Evolutionary conservation across 2,888 invertebrate species (phyloP), one percentile per base, ranked within the genome.

Genomic region (Mesochorus sp.): DNA sequence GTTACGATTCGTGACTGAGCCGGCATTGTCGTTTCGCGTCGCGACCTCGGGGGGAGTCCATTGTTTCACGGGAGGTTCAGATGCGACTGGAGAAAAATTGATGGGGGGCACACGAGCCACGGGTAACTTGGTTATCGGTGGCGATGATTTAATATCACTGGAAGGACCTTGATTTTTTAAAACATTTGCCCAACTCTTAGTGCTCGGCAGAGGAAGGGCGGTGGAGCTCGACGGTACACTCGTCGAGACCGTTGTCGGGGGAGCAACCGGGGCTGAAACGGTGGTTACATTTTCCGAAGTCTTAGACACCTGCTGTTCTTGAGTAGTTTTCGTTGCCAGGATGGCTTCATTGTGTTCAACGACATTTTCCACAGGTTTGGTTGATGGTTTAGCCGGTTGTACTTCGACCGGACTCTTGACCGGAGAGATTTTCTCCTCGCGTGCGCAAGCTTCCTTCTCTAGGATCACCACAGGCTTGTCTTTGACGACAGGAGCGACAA

Each of bases 131-230:
- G 82, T 80, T 37, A 51, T 80, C 4, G 82, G 59, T 1, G 78
- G 31, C 10, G 77, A 68, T 4, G 78, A 76, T 39, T 82, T 76
- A 3, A 68, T 21, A 24, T 61, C 64, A 21, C 59, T 59, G 3
- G 59, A n/a, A n/a, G 84, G 28, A n/a, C 68, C 81, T 12, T 80
- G 75, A 34, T 84, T 85, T 51, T 88, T 89, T 12, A 91, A 86
- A 44, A 92, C 78, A 80, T 89, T 90, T 44, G 91, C 91, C 89
- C 90, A 92, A 10, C 91, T 88, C 57, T 8, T 24, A 6, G 31
- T 10, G 21, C 85, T 88, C 19, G 75, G 66, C 24, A n/a, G n/a
- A n/a, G n/a, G n/a, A n/a, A n/a, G n/a, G n/a, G n/a, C n/a, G n/a
- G n/a, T n/a, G n/a, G n/a, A n/a, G n/a, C n/a, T n/a, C n/a, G 76